Evolutionary conservation across 2,797 vertebrate genomes (phyloP).

Genomic region (Bufotes viridis): DNA sequence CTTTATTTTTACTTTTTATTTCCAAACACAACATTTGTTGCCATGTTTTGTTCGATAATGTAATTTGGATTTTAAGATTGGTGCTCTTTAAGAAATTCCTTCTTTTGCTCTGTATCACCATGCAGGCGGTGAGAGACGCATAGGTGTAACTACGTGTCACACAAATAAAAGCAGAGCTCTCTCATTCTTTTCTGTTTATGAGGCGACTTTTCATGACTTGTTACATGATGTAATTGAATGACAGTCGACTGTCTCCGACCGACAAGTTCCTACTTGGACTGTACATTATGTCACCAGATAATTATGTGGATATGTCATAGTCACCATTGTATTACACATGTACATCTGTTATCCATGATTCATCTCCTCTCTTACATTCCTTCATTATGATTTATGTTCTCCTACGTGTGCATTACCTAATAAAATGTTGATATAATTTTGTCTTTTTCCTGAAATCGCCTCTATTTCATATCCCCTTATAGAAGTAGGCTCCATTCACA

Average conservation of each 20-base stretch:
- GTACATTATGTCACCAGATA: constrained; percentile 19
- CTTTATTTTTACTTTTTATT: background rate
- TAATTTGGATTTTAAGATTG: background rate
- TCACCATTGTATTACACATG: background rate
- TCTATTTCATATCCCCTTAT: background rate
- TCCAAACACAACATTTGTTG: background rate
- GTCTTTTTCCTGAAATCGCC: background rate
- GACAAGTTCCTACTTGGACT: background rate
- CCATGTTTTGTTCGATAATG: too few species aligned
- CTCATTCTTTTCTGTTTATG: background rate
- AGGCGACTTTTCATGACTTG: background rate
- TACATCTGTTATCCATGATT: background rate
- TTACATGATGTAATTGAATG: constrained; percentile 16
- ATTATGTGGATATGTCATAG: background rate
- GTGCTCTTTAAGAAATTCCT: background rate
- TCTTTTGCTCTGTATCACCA: background rate
- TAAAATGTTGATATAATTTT: background rate
- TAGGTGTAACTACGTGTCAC: background rate
- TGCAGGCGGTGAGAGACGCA: background rate
- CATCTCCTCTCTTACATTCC: background rate
- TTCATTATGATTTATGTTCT: background rate
- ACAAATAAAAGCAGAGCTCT: background rate
- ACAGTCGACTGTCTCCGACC: background rate
- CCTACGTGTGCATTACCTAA: background rate
- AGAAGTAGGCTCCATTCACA: too few species aligned